Evolutionary conservation across 92 coral and sea anemone species (phyloP), one percentile per base, ranked within the genome.

Genomic region (Blastomussa wellsi): DNA sequence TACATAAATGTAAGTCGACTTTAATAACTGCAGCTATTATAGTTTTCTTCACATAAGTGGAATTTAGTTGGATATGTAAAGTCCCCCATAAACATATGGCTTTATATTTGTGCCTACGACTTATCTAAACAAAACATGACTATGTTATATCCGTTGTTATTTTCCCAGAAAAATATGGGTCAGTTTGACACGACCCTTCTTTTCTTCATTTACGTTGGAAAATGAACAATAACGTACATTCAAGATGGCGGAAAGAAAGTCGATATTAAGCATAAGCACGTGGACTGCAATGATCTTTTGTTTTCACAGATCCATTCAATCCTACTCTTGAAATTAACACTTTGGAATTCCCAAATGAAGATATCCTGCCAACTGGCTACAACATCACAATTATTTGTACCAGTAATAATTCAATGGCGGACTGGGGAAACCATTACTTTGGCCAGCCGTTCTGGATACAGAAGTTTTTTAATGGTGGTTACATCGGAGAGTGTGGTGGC

Each of bases 301-400:
- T 47, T 77, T 67, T 66, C 33, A n/a, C 77, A 80, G 75, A 2
- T 44, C 14, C 65, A 20, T 3, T 0, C 7, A 22, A 22, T 13
- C 78, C 86, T 19, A 36, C 79, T 32, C 28, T 82, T 7, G 36
- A 49, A 1, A 53, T 82, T 38, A 52, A 24, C 8, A 70, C 35
- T 5, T 7, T 64, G 19, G 84, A 80, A 80, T 80, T 67, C 64
- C 92, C 92, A 28, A 47, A 51, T 42, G 87, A 85, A 20, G 6
- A 49, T 4, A 20, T 86, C 37, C 38, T 55, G 5, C 77, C 81
- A 8, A 48, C 66, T 49, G 92, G 92, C 80, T 79, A 47, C 53
- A 68, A 81, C 55, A 81, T 86, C 33, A 86, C 88, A 69, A 76
- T 90, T 15, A 36, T 31, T 47, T 90, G 92, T 38, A 82, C 49